Evolutionary conservation across 1,140 invertebrate species (phyloP).

Genomic region (Drosophila teissieri): DNA sequence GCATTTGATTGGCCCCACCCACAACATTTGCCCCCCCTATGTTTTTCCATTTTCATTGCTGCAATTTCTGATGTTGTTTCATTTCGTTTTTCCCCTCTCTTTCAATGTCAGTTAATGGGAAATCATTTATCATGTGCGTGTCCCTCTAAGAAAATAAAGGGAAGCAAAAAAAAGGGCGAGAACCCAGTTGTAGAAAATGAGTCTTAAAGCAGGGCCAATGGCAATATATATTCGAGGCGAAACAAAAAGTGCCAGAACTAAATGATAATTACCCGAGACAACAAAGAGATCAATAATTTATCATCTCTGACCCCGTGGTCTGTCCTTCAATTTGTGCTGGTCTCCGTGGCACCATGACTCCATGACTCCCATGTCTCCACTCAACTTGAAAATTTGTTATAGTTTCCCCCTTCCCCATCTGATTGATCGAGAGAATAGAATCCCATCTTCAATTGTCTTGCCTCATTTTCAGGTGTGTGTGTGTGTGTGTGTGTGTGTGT

Average conservation of each 20-base stretch:
- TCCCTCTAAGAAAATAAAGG: slow-evolving; percentile 25
- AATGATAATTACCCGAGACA: slow-evolving; percentile 74
- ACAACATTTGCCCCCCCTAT: neutral
- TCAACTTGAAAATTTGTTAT: slow-evolving; percentile 47
- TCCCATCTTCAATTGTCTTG: slow-evolving; percentile 31
- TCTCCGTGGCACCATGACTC: neutral
- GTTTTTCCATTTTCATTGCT: slow-evolving; percentile 29
- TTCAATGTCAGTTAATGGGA: slow-evolving; percentile 79
- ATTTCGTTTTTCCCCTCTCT: slow-evolving; percentile 28
- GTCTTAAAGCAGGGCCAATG: neutral
- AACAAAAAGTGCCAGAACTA: slow-evolving; percentile 78
- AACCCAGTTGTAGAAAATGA: slow-evolving; percentile 9
- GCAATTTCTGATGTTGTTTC: slow-evolving; percentile 45
- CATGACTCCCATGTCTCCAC: neutral
- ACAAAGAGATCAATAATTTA: slow-evolving; percentile 43
- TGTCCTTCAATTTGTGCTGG: slow-evolving; percentile 29
- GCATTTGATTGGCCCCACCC: slow-evolving; percentile 15
- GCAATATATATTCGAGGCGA: slow-evolving; percentile 12
- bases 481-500: neutral
- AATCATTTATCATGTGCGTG: slow-evolving; percentile 83
- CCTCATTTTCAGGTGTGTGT: slow-evolving; percentile 22
- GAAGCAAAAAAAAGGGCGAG: slow-evolving; percentile 2
- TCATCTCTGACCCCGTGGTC: slow-evolving; percentile 35
- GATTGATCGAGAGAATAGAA: slow-evolving; percentile 22
- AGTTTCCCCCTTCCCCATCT: slow-evolving; percentile 24